A percentile compares a stretch with the other conserved stretches of the same genome.
phyloP scores from a whole-genome alignment of 2,888 invertebrate genomes.

The Acleris holmiana region DNA sequence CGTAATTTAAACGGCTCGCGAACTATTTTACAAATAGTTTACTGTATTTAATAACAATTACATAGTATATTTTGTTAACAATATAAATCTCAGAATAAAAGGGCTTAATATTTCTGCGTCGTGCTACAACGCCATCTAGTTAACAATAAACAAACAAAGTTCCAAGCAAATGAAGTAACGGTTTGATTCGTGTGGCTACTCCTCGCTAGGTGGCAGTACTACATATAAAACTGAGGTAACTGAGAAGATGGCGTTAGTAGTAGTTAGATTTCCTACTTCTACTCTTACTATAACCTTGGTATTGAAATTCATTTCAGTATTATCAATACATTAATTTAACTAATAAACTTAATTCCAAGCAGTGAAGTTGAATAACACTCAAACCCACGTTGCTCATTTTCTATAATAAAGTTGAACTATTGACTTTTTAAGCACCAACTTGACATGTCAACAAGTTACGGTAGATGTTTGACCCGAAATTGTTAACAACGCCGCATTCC shows the following conservation, averaged over 20 bases:
- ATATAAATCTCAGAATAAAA: neutral
- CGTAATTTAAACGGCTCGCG: no score
- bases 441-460: constrained; percentile 50
- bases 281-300: neutral
- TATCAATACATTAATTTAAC: no score
- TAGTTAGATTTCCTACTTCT: neutral
- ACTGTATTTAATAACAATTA: neutral
- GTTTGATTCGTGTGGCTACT: constrained; percentile 47
- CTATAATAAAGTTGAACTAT: constrained; percentile 42
- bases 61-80: neutral
- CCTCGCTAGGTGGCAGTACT: constrained; percentile 39
- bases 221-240: neutral
- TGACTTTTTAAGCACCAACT: constrained; percentile 44
- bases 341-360: no score
- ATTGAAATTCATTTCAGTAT: no score
- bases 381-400: constrained; percentile 30
- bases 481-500: neutral
- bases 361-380: constrained; percentile 7
- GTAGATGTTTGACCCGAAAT: constrained; percentile 41
- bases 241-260: constrained; percentile 23
- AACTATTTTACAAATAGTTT: no score
- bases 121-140: constrained; percentile 42
- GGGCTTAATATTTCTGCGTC: neutral
- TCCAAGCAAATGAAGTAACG: neutral
- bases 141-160: neutral